Percentiles rank a stretch among this genome's conserved stretches.
These are phyloP conservation scores for Amphilophus citrinellus DNA, from an alignment of 2,113 vertebrate genomes.

Conservation along the genomic window DNA sequence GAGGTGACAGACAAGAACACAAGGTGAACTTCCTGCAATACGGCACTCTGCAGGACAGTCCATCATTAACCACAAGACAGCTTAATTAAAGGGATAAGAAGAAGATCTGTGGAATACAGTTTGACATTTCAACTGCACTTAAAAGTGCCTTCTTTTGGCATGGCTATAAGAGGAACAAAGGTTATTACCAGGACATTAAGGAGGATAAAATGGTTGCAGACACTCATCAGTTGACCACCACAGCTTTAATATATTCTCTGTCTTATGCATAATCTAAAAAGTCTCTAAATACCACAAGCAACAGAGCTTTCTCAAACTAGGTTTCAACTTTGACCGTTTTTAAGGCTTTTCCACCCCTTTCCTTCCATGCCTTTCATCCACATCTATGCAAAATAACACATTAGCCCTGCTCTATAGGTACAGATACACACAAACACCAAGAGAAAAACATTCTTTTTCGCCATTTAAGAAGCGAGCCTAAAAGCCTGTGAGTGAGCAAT, in stretches of 20 bases:
- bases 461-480: background rate
- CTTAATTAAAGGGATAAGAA: slow-evolving; percentile 71
- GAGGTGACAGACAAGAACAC: slow-evolving; percentile 40
- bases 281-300: background rate
- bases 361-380: background rate
- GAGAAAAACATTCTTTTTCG: background rate
- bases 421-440: background rate
- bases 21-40: slow-evolving; percentile 19
- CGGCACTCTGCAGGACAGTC: slow-evolving; percentile 41
- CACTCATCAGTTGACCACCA: slow-evolving; percentile 21
- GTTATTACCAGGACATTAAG: slow-evolving; percentile 57
- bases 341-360: background rate
- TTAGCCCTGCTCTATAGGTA: background rate
- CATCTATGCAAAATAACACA: background rate
- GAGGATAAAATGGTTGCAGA: slow-evolving; percentile 36
- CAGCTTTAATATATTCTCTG: slow-evolving; percentile 27
- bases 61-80: slow-evolving; percentile 62
- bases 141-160: slow-evolving; percentile 26
- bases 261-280: slow-evolving; percentile 11
- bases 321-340: slow-evolving; percentile 27
- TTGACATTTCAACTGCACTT: slow-evolving; percentile 70
- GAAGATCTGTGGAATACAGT: slow-evolving; percentile 50
- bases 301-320: slow-evolving; percentile 1
- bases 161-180: slow-evolving; percentile 54
- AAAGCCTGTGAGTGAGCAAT: background rate